Conservation (phyloP, 2,888 invertebrate genomes). For the Microctonus aethiopoides region DNA sequence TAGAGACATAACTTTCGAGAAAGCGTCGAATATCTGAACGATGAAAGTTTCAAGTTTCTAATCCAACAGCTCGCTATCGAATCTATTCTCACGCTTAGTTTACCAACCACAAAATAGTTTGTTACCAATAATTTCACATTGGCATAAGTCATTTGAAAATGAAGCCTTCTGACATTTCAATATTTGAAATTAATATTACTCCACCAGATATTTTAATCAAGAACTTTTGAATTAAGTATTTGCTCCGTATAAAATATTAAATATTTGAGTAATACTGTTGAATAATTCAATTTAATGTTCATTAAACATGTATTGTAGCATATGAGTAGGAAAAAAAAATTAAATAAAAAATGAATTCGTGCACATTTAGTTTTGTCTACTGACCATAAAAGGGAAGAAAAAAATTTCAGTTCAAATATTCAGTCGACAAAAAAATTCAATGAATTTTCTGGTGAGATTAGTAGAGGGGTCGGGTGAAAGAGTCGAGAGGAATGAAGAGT, state of each 20-base stretch:
- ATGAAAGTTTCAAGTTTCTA: slow-evolving; percentile 22
- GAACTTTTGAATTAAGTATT: not conserved
- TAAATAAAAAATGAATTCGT: not conserved
- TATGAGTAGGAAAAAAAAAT: too few relatives aligned
- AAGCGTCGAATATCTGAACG: slow-evolving; percentile 11
- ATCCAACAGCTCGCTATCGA: slow-evolving; percentile 25
- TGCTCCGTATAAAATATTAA: not conserved
- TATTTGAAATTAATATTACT: not conserved
- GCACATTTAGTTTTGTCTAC: not conserved
- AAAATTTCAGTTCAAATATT: slow-evolving; percentile 10
- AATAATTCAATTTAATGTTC: not conserved
- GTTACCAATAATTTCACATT: not conserved
- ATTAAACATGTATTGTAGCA: not conserved
- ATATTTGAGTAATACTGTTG: not conserved
- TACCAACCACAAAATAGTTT: slow-evolving; percentile 17
- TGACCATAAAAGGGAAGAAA: not conserved
- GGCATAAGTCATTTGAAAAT: not conserved
- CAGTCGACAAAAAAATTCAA: slow-evolving; percentile 18
- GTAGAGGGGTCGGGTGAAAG: slow-evolving; percentile 1
- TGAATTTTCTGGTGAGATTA: slow-evolving; percentile 21
- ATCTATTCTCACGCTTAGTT: slow-evolving; percentile 1
- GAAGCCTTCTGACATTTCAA: slow-evolving; percentile 3
- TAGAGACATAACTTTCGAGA: slow-evolving; percentile 12
- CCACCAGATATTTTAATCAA: not conserved
- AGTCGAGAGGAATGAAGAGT: slow-evolving; percentile 41